These are phyloP conservation scores for Aphis gossypii DNA, from an alignment of 1,140 invertebrate species.

Conservation along the genomic window DNA sequence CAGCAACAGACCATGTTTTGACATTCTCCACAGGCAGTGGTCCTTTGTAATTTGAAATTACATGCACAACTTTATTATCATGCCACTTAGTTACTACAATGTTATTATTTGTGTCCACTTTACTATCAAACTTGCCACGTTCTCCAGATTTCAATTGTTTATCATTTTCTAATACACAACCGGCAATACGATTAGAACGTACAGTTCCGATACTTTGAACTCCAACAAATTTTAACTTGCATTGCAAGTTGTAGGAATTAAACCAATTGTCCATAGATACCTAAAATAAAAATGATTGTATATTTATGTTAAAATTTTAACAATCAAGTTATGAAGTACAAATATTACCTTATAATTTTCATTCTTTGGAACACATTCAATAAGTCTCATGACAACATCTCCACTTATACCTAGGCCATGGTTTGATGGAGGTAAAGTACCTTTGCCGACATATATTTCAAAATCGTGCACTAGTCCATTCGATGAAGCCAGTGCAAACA, in stretches of 20 bases:
- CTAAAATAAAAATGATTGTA: constrained; percentile 27
- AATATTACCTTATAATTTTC: constrained; percentile 23
- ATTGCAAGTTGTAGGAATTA: not conserved
- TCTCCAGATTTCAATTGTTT: constrained; percentile 18
- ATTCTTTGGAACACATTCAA: constrained; percentile 4
- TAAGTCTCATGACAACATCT: constrained; percentile 57
- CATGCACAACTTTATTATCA: constrained; percentile 65
- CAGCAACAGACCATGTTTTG: constrained; percentile 60
- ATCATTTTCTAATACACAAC: not conserved
- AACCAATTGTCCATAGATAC: constrained; percentile 2
- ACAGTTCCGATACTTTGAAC: not conserved
- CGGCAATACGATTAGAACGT: not conserved
- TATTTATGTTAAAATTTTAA: constrained; percentile 13
- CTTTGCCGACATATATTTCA: constrained; percentile 8
- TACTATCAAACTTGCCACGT: constrained; percentile 45
- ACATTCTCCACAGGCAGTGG: constrained; percentile 62
- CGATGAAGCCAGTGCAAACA: constrained; percentile 46
- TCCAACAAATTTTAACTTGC: not conserved
- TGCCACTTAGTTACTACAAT: constrained; percentile 62
- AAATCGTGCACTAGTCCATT: not conserved
- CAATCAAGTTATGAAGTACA: constrained; percentile 29
- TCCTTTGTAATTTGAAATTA: constrained; percentile 64
- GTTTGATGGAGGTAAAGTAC: not conserved
- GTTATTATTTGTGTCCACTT: constrained; percentile 58
- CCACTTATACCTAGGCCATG: constrained; percentile 54